These are phyloP conservation scores for Esox masquinongy DNA, from an alignment of 2,797 vertebrate genomes.

Conservation along the genomic window DNA sequence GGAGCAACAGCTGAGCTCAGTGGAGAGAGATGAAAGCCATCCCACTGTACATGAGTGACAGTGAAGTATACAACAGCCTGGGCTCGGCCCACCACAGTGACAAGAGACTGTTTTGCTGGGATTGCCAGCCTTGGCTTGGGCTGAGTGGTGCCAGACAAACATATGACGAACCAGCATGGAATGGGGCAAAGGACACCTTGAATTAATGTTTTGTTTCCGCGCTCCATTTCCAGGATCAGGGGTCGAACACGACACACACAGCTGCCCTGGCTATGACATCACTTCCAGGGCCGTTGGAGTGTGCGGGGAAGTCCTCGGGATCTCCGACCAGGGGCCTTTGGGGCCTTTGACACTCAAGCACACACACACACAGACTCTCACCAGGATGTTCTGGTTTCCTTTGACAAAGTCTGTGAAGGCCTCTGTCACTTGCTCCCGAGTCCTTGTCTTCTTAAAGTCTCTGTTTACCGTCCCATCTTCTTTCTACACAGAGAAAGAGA, in stretches of 20 bases:
- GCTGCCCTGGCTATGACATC: not conserved
- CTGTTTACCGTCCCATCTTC: conserved; percentile 95
- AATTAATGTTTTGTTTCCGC: not conserved
- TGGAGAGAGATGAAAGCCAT: not conserved
- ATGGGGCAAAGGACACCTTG: not conserved
- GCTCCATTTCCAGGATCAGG: not conserved
- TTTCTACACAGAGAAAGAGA: conserved; percentile 74
- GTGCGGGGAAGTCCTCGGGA: conserved; percentile 26
- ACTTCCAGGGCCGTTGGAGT: conserved; percentile 25
- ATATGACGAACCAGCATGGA: not conserved
- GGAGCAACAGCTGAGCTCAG: not conserved
- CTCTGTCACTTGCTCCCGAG: conserved; percentile 85
- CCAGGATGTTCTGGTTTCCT: conserved; percentile 87
- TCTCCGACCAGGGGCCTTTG: conserved; percentile 8
- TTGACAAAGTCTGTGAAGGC: conserved; percentile 92
- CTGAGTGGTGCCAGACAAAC: not conserved
- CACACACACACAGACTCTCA: conserved; percentile 66
- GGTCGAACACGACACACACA: not conserved
- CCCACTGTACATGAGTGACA: not conserved
- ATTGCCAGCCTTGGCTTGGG: not conserved
- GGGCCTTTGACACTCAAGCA: conserved; percentile 12
- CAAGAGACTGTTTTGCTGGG: not conserved
- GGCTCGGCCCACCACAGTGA: not conserved
- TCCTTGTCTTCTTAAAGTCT: conserved; percentile 97
- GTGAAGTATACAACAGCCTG: not conserved